Evolutionary conservation across 2,113 vertebrate species (phyloP), one percentile per base, ranked within the genome.

Genomic region (Phrynosoma platyrhinos): DNA sequence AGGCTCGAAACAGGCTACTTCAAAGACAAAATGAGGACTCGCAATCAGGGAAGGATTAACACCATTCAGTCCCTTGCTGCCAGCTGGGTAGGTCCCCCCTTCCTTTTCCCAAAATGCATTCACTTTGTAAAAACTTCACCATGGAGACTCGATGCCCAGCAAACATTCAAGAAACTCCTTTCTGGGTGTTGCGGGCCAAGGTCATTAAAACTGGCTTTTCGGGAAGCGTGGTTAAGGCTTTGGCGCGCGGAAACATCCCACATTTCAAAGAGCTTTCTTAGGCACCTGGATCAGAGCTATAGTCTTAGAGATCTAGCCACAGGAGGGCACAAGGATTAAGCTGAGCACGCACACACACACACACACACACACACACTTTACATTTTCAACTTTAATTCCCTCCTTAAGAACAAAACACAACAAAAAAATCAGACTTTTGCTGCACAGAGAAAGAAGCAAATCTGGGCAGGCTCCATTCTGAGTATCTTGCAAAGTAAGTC

Each of bases 21-120:
- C 94, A 92, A 95, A 94, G 93, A 92, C 90, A 89, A 93, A 68
- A 90, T 90, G 91, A 92, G 93, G 92, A 91, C 90, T 88, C 87
- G 92, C 87, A 95, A 95, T 96, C 95, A 96, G 93, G 89, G 87
- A 86, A 0, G 68, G 93, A 95, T 95, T 95, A 88, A 86, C 92
- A 82, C 92, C 95, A 94, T 95, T 94, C 91, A 95, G 92, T 85
- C 3, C 89, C 79, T 13, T 0, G 0, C 86, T 93, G 90, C 91
- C 93, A 94, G 95, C 95, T 96, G 93, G 82, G 87, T 86, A 42
- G 3, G 9, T 18, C 6, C 2, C 47, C 25, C 4, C 55, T 5
- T 1, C 0, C 1, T 9, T 16, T 77, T 2, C 23, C 25, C 13
- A 42, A 62, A 74, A 87, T 78, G 68, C 52, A 0, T 72, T 94